Evolutionary conservation across 2,113 vertebrate genomes (phyloP), one percentile per base, ranked within the genome.

Genomic region (Geococcyx californianus): DNA sequence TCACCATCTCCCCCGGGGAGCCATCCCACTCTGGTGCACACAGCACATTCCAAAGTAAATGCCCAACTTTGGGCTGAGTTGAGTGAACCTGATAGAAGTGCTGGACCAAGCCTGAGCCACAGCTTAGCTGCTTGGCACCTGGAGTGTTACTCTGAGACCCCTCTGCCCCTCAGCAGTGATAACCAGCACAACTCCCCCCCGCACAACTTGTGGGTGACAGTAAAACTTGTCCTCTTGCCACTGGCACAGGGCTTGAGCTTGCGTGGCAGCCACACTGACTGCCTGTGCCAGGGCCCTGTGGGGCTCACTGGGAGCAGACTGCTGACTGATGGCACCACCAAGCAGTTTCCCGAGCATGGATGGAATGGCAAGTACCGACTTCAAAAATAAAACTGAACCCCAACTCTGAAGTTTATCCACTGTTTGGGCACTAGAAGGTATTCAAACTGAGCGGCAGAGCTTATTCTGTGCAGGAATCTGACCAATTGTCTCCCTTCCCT

Each of bases 401-500:
- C 58, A 87, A 4, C 20, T 40, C 62, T 54, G 51, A 73, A 29
- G 51, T 88, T 90, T 74, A 69, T 67, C 21, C 49, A 15, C 62
- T 3, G 0, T 47, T 94, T 55, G 31, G 44, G 44, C 0, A 0
- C 44, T 77, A 73, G 84, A 82, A 73, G 16, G 10, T 73, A 70
- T 33, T 58, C 47, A 73, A 73, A 87, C 59, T 20, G 67, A 69
- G 47, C 69, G 60, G 40, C 77, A 82, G 73, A 84, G 1, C 36
- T 85, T 87, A 60, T 7, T 93, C 92, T 89, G 88, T 92, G 52
- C 69, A 94, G 79, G 95, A 96, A 95, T 95, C 91, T 72, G 77
- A 66, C 87, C 89, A 92, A 87, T 85, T 97, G 94, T 97, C 93
- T 94, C 72, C 19, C 66, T 93, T 95, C 78, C 73, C 74, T 96